These are phyloP conservation scores for Microcebus griseorufus DNA, from an alignment of 2,113 vertebrate species.

Conservation along the genomic window DNA sequence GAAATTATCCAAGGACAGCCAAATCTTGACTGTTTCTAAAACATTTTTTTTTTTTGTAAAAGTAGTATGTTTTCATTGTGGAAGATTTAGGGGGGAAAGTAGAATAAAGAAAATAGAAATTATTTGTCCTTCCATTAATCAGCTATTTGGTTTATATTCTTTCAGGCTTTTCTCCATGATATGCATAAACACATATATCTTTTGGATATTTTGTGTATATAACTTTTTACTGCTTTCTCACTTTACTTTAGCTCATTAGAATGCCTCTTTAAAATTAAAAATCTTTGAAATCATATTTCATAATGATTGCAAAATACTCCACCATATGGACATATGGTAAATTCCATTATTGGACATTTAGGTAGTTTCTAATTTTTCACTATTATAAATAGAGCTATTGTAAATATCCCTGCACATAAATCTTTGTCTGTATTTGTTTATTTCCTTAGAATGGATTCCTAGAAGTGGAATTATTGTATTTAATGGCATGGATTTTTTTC, in stretches of 20 bases:
- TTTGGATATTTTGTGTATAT: not conserved
- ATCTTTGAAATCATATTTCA: conserved; percentile 31
- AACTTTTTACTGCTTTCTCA: not conserved
- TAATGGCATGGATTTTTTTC: conserved; percentile 61
- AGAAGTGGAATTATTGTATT: conserved; percentile 68
- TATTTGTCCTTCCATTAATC: not conserved
- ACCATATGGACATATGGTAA: not conserved
- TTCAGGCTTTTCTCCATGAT: not conserved
- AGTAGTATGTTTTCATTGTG: not conserved
- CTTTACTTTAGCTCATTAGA: conserved; percentile 22
- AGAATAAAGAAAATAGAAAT: conserved; percentile 13
- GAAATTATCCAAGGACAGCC: not conserved
- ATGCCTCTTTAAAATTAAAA: conserved; percentile 7
- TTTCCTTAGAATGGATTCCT: conserved; percentile 69
- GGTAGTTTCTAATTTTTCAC: conserved; percentile 54
- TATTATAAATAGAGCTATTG: conserved; percentile 65
- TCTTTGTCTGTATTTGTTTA: conserved; percentile 68
- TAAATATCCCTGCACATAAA: conserved; percentile 54
- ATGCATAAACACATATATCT: not conserved
- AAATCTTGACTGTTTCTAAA: not conserved
- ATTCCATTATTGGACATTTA: conserved; percentile 45
- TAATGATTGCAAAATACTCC: conserved; percentile 31
- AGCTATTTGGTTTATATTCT: not conserved
- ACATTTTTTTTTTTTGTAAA: not conserved
- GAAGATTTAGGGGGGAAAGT: not conserved